Evolutionary conservation across 1,140 invertebrate genomes (phyloP).

Genomic region (Lepidotrigona ventralis): DNA sequence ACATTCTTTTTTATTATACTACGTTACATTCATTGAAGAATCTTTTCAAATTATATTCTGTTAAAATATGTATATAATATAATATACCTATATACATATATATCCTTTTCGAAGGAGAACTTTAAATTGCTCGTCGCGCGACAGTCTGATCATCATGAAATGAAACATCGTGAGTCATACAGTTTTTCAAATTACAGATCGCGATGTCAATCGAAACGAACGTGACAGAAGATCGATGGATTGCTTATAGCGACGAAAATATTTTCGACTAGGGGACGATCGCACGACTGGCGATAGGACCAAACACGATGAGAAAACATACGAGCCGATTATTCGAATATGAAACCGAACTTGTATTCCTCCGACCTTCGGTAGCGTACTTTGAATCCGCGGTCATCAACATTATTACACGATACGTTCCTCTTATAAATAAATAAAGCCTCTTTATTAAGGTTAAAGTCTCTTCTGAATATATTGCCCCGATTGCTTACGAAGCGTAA

Average conservation of each 20-base stretch:
- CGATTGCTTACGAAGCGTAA: neutral
- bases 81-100: too few relatives aligned
- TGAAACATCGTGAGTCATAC: neutral
- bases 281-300: neutral
- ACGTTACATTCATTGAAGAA: too few relatives aligned
- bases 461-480: neutral
- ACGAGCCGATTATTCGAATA: neutral
- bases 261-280: neutral
- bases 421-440: constrained; percentile 19
- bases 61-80: too few relatives aligned
- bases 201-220: neutral
- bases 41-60: too few relatives aligned
- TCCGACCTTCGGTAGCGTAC: neutral
- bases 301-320: neutral
- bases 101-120: neutral
- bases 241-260: neutral
- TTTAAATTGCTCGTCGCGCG: neutral
- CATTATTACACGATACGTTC: neutral
- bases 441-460: neutral
- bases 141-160: neutral
- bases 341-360: neutral
- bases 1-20: too few relatives aligned
- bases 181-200: neutral
- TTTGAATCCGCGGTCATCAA: constrained; percentile 5
- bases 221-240: neutral